phyloP scores from a whole-genome alignment of 2,797 vertebrate genomes.

The Eidolon dupreanum region DNA sequence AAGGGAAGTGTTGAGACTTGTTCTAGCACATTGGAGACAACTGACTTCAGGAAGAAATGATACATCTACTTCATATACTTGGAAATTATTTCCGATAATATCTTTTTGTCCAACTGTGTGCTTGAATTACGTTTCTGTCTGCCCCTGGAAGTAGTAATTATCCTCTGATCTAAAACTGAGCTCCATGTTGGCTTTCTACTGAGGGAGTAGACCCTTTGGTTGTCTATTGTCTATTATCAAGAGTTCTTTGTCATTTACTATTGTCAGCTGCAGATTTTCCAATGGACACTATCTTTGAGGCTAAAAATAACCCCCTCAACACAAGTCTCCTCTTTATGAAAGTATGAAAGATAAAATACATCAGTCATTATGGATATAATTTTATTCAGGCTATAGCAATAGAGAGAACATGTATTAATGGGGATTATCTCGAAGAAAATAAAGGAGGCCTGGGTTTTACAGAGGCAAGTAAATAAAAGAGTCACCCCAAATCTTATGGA shows the following conservation, averaged over 20 bases:
- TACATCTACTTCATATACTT: conserved; percentile 23
- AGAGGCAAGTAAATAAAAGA: neutral
- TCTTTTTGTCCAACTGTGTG: conserved; percentile 59
- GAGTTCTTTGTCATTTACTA: conserved; percentile 35
- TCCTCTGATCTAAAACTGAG: neutral
- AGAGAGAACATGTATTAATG: neutral
- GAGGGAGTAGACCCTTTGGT: neutral
- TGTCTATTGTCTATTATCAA: conserved; percentile 30
- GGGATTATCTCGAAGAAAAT: conserved; percentile 10
- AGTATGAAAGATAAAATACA: conserved; percentile 23
- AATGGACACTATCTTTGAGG: neutral
- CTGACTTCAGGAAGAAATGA: neutral
- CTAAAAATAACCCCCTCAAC: conserved; percentile 66
- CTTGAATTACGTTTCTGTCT: conserved; percentile 10
- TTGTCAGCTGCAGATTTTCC: conserved; percentile 59
- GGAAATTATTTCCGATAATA: conserved; percentile 49
- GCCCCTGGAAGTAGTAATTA: conserved; percentile 33
- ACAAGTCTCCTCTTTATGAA: neutral
- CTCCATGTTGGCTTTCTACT: neutral
- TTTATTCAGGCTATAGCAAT: neutral
- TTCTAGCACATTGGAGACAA: neutral
- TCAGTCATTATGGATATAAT: neutral
- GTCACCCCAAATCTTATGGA: neutral
- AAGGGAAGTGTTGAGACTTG: neutral
- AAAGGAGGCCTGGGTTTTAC: neutral